These are phyloP conservation scores for Patella pellucida DNA, from an alignment of 2,888 invertebrate species.

Conservation along the genomic window DNA sequence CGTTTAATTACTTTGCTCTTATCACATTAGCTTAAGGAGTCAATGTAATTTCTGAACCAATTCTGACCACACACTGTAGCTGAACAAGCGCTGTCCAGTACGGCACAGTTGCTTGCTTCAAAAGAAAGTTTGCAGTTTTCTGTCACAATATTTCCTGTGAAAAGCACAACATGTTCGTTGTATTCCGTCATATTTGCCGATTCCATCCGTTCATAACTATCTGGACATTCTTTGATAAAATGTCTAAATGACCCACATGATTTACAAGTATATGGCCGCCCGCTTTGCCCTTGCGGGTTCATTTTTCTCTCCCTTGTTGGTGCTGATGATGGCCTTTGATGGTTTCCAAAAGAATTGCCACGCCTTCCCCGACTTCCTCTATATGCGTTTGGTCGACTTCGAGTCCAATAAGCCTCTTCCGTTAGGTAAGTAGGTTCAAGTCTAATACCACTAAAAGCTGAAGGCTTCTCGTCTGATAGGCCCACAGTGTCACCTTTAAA, in stretches of 20 bases:
- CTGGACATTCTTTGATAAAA: conserved; percentile 30
- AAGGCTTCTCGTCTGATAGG: not conserved
- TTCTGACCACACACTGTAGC: conserved; percentile 33
- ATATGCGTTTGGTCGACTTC: not conserved
- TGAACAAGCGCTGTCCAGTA: conserved; percentile 35
- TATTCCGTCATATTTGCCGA: conserved; percentile 2
- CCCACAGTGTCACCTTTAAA: conserved; percentile 5
- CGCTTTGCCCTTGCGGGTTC: conserved; percentile 11
- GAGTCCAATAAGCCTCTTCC: conserved; percentile 8
- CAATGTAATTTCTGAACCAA: conserved; percentile 31
- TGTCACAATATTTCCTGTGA: conserved; percentile 29
- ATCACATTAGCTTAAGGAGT: conserved; percentile 22
- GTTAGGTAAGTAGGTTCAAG: conserved; percentile 15
- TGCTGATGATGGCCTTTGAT: not conserved
- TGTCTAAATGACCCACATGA: conserved; percentile 33
- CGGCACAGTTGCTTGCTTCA: conserved; percentile 33
- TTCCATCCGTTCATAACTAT: conserved; percentile 32
- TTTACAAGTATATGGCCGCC: conserved; percentile 6
- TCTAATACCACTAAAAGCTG: not conserved
- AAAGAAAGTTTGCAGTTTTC: conserved; percentile 24
- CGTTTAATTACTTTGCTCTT: conserved; percentile 19
- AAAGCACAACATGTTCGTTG: conserved; percentile 32
- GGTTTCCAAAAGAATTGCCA: not conserved
- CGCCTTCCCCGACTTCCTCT: not conserved
- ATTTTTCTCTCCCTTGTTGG: not conserved